Conservation (phyloP, 2,888 invertebrate species). For the Sinodicranocentrus sp. region DNA sequence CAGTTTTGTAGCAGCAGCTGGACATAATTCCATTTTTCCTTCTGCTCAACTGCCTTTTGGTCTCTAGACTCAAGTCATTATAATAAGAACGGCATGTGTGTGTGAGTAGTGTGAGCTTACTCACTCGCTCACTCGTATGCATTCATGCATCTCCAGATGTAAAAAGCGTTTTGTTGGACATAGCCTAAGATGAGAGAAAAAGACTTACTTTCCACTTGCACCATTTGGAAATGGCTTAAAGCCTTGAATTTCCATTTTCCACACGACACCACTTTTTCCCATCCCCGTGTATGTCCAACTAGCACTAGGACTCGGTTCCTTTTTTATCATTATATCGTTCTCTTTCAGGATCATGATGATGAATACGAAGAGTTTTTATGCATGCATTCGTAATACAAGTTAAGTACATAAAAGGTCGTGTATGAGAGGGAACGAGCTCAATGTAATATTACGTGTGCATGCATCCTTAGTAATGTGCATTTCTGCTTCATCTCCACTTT, state of each 20-base stretch:
- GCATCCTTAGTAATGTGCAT: slow-evolving; percentile 12
- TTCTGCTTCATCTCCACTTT: slow-evolving; percentile 16
- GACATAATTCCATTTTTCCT: slow-evolving; percentile 58
- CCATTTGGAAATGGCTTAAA: slow-evolving; percentile 16
- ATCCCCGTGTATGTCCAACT: background rate
- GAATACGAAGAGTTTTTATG: slow-evolving; percentile 15
- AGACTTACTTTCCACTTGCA: background rate
- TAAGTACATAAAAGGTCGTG: background rate
- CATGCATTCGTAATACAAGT: background rate
- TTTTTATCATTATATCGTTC: slow-evolving; percentile 2
- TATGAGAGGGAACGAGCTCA: background rate
- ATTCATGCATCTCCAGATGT: slow-evolving; percentile 6
- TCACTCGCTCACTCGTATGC: slow-evolving; percentile 7
- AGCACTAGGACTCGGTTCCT: background rate
- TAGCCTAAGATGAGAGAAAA: slow-evolving; percentile 1
- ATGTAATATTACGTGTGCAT: slow-evolving; percentile 12
- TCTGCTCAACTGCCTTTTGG: slow-evolving; percentile 30
- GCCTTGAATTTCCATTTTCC: slow-evolving; percentile 28
- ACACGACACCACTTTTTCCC: slow-evolving; percentile 3
- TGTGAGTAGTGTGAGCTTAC: background rate
- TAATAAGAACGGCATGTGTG: background rate
- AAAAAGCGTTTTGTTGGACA: slow-evolving; percentile 22
- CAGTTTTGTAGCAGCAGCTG: slow-evolving; percentile 47
- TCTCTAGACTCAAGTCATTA: slow-evolving; percentile 18
- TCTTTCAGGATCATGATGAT: slow-evolving; percentile 4